Conservation (phyloP, 2,888 invertebrate genomes). For the Amiota communis region DNA sequence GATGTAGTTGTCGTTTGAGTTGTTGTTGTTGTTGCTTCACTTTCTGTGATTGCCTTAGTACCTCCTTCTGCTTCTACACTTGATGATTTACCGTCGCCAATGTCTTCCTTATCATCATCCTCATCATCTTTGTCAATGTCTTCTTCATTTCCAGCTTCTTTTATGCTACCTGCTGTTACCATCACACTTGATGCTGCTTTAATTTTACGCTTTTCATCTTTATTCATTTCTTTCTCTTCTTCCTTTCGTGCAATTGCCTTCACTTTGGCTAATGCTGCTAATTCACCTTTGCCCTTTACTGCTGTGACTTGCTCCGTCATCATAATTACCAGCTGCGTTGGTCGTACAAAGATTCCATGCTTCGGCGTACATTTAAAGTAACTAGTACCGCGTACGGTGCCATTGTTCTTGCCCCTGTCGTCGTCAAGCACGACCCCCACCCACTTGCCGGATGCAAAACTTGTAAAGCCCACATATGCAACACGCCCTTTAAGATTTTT, state of each 20-base stretch:
- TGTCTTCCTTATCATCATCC: no score
- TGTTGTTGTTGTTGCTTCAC: background rate
- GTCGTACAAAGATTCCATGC: slow-evolving; percentile 94
- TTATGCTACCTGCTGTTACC: background rate
- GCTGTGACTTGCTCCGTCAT: slow-evolving; percentile 70
- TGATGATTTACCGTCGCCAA: no score
- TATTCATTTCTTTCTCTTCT: slow-evolving; percentile 74
- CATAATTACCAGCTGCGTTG: slow-evolving; percentile 82
- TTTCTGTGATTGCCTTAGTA: background rate
- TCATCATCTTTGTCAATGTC: no score
- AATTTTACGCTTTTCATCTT: no score
- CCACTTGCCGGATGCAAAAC: slow-evolving; percentile 95
- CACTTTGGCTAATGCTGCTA: slow-evolving; percentile 25
- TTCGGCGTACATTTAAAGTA: slow-evolving; percentile 96
- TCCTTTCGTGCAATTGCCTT: background rate
- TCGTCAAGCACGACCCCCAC: slow-evolving; percentile 95
- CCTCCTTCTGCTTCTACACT: background rate
- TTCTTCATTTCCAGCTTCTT: no score
- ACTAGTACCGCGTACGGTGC: slow-evolving; percentile 89
- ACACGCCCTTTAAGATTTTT: slow-evolving; percentile 91
- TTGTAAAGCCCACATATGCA: slow-evolving; percentile 91
- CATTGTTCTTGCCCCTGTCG: slow-evolving; percentile 97
- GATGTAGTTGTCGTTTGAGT: slow-evolving; percentile 10
- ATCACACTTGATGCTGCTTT: slow-evolving; percentile 44
- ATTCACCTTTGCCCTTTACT: slow-evolving; percentile 35